Conservation (phyloP, 64 coral and sea anemone genomes). For the Exaiptasia diaphana region DNA sequence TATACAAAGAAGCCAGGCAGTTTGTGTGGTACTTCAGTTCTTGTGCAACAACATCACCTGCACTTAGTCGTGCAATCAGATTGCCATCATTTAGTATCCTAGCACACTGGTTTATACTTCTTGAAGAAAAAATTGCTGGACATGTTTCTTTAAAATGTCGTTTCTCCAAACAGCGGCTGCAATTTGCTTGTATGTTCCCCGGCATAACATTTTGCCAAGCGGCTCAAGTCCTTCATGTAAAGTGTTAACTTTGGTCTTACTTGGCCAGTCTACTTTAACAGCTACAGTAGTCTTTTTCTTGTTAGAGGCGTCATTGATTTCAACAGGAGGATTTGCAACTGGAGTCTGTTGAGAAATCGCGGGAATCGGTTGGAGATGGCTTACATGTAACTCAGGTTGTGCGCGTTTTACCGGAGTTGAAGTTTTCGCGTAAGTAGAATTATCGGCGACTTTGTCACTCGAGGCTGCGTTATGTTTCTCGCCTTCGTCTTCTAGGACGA, state of each 20-base stretch:
- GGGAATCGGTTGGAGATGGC: neutral
- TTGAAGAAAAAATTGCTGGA: neutral
- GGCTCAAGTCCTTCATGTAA: slow-evolving; percentile 6
- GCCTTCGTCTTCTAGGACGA: neutral
- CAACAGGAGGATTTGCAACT: neutral
- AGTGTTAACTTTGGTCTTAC: slow-evolving; percentile 12
- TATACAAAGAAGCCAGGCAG: slow-evolving; percentile 21
- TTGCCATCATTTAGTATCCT: slow-evolving; percentile 48
- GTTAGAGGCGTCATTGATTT: too few species aligned
- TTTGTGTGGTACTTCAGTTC: slow-evolving; percentile 52
- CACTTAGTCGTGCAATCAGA: slow-evolving; percentile 25
- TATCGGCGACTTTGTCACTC: neutral
- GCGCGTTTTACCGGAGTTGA: neutral
- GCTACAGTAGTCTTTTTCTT: neutral
- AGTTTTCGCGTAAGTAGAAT: neutral
- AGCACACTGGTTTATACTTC: slow-evolving; percentile 47
- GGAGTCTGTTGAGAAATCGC: neutral
- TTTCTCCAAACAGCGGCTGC: slow-evolving; percentile 13
- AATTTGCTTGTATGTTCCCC: slow-evolving; percentile 23
- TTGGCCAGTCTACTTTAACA: neutral
- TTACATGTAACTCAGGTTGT: neutral
- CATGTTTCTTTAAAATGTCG: neutral
- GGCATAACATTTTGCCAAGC: slow-evolving; percentile 38
- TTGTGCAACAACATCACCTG: slow-evolving; percentile 46
- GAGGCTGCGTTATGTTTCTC: neutral